A percentile compares a stretch with the other conserved stretches of the same genome.
Evolutionary conservation across 23 tunicate species (phyloP).

Genomic region (Ascidia mentula): DNA sequence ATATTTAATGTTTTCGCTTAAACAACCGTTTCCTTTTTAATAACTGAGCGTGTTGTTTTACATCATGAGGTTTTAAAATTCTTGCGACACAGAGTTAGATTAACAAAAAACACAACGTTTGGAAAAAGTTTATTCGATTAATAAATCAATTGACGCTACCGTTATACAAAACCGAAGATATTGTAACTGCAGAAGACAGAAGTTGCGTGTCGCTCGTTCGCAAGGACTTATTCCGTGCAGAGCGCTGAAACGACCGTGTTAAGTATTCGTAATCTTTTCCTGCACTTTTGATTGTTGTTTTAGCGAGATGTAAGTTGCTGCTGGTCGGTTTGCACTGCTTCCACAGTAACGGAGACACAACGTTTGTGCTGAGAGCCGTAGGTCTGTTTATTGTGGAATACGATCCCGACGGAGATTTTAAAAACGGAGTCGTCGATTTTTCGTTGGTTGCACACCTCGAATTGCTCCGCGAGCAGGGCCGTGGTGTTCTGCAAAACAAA

Average conservation of each 20-base stretch:
- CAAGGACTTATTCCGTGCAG: not conserved
- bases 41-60: no score
- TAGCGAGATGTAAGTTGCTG: not conserved
- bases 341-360: slow-evolving; percentile 12
- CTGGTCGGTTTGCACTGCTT: not conserved
- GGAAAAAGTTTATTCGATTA: no score
- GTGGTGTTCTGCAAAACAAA: slow-evolving; percentile 4
- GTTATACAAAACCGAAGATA: slow-evolving; percentile 6
- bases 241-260: not conserved
- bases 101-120: no score
- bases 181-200: slow-evolving; percentile 5
- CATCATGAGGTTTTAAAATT: no score
- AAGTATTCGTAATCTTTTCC: slow-evolving; percentile 8
- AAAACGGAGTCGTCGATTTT: not conserved
- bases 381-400: not conserved
- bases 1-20: no score
- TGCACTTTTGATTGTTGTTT: not conserved
- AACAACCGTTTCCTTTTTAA: no score
- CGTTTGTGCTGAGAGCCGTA: not conserved
- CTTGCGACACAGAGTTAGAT: no score
- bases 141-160: not conserved
- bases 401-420: not conserved
- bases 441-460: not conserved
- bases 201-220: not conserved
- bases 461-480: not conserved